Evolutionary conservation across 2,888 invertebrate species (phyloP), one percentile per base, ranked within the genome.

Genomic region (Folsomia manolachei): DNA sequence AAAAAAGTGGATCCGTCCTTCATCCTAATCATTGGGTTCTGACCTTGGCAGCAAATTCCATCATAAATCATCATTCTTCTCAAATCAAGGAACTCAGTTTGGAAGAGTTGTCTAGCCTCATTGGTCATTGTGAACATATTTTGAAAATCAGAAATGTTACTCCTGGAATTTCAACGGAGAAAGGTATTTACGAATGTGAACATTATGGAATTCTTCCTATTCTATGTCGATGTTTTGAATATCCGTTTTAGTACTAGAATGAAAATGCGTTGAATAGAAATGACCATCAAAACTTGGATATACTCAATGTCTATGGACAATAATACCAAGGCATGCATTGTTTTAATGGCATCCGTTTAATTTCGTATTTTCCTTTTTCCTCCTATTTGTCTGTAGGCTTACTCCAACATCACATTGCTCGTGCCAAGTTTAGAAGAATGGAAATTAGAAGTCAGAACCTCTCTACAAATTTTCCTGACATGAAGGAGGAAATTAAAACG

Each of bases 1-100:
- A 89, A 81, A 90, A 90, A 83, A 84, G 88, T 51, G 75, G 66
- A 7, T 88, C 89, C 82, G 88, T 89, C 21, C 82, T 91, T 27
- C 88, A 89, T 79, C 84, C 86, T 1, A 78, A 78, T 67, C 78
- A 78, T 69, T 78, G 74, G 75, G 68, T 75, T 11, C 69, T 78
- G 86, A 86, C 27, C 90, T 69, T 63, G n/a, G 70, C 75, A n/a
- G 67, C 72, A 19, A 24, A 65, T 9, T 65, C 69, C 9, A 75
- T 78, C 27, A 53, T 78, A 7, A 70, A 71, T 51, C 66, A 71
- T 23, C 70, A 72, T 23, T 53, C 67, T n/a, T 53, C 70, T 27
- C 63, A 60, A n/a, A 24, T 75, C 11, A 11, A 56, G 11, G 25
- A 71, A 9, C 68, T 75, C 21, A 66, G n/a, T 23, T 27, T 60